Evolutionary conservation across 2,797 vertebrate genomes (phyloP).

Genomic region (Aulostomus chinensis): DNA sequence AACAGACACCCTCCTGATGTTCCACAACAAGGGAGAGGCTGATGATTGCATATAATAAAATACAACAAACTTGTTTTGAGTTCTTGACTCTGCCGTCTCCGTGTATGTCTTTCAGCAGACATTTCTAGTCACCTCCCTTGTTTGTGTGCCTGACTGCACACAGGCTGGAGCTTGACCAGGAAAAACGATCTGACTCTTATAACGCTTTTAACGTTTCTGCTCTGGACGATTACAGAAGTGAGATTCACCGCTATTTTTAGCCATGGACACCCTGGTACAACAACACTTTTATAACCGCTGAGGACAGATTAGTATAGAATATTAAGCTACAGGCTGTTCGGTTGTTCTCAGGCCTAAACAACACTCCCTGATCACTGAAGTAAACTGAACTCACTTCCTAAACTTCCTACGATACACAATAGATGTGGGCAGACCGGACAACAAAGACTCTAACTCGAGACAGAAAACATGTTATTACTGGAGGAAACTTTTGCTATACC

Average conservation of each 20-base stretch:
- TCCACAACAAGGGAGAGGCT: slow-evolving; percentile 60
- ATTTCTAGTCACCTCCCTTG: slow-evolving; percentile 6
- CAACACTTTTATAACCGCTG: slow-evolving; percentile 17
- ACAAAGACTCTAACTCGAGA: slow-evolving; percentile 32
- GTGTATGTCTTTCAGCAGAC: not conserved
- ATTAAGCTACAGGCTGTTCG: not conserved
- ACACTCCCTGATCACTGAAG: slow-evolving; percentile 37
- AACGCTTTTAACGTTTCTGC: slow-evolving; percentile 33
- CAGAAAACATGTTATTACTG: slow-evolving; percentile 24
- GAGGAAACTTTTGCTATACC: slow-evolving; percentile 3
- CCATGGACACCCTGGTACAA: slow-evolving; percentile 6
- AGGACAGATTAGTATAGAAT: not conserved
- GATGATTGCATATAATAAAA: slow-evolving; percentile 33
- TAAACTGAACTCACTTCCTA: slow-evolving; percentile 74
- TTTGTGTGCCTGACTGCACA: slow-evolving; percentile 15
- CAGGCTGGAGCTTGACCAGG: slow-evolving; percentile 7
- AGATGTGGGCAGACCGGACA: slow-evolving; percentile 38
- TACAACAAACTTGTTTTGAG: slow-evolving; percentile 5
- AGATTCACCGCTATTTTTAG: slow-evolving; percentile 56
- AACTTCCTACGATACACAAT: slow-evolving; percentile 76
- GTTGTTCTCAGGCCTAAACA: slow-evolving; percentile 49
- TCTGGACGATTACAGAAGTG: slow-evolving; percentile 40
- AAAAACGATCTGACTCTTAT: slow-evolving; percentile 22
- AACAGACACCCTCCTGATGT: slow-evolving; percentile 43
- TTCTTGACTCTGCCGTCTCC: slow-evolving; percentile 19